These are phyloP conservation scores for Papilio polyxenes DNA, from an alignment of 1,140 invertebrate species.

Conservation along the genomic window DNA sequence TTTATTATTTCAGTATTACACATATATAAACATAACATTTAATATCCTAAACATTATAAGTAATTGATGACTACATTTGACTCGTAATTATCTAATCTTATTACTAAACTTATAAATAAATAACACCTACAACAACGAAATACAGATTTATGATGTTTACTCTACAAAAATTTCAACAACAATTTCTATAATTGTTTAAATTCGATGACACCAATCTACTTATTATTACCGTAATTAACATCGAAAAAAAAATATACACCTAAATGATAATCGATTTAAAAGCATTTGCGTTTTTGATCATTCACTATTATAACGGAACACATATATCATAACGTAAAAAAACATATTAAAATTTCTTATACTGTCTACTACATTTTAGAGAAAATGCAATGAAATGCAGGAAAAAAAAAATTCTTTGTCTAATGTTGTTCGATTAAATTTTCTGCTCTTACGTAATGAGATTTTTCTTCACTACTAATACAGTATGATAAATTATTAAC, in stretches of 20 bases:
- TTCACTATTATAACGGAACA: too few relatives aligned
- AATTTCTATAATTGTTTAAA: conserved; percentile 39
- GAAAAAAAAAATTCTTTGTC: neutral
- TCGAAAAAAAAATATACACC: neutral
- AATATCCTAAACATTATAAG: conserved; percentile 17
- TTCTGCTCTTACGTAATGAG: neutral
- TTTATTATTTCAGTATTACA: conserved; percentile 29
- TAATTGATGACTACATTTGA: conserved; percentile 20
- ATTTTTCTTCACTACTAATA: neutral
- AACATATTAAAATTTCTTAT: too few relatives aligned
- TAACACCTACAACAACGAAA: conserved; percentile 72
- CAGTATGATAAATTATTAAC: neutral
- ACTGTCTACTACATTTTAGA: neutral
- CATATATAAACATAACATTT: conserved; percentile 28
- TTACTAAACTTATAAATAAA: conserved; percentile 75
- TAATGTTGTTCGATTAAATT: neutral
- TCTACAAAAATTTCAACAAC: conserved; percentile 41
- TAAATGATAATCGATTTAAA: neutral
- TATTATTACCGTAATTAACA: neutral
- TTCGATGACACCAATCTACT: conserved; percentile 33
- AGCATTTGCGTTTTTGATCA: neutral
- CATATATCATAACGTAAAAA: too few relatives aligned
- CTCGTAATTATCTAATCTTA: conserved; percentile 59
- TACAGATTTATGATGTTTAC: conserved; percentile 39
- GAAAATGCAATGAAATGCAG: neutral